Percentiles rank a stretch among this genome's conserved stretches.
Conservation (phyloP, 2,888 invertebrate species). For the Meta bourneti region DNA sequence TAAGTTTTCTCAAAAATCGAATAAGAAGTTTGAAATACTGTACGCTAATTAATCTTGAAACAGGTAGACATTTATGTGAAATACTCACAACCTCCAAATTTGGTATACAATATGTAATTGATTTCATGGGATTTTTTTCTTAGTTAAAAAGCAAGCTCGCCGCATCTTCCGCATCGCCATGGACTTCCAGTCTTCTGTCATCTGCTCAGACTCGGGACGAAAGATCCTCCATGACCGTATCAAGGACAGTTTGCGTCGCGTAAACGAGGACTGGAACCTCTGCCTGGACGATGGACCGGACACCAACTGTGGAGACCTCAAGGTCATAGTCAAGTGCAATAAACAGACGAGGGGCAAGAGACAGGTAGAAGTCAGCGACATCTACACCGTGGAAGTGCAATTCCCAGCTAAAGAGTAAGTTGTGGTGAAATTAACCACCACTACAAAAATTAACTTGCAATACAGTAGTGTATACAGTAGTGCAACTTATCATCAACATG, state of each 20-base stretch:
- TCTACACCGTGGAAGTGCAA: constrained; percentile 90
- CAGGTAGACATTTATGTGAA: no score
- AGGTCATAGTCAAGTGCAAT: constrained; percentile 92
- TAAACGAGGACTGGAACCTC: constrained; percentile 98
- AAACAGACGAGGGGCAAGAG: constrained; percentile 84
- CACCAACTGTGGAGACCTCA: constrained; percentile 83
- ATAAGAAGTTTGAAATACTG: no score
- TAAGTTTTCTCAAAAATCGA: no score
- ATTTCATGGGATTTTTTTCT: constrained; percentile 78
- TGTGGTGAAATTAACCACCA: neutral
- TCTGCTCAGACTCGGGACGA: constrained; percentile 97
- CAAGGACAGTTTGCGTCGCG: constrained; percentile 91
- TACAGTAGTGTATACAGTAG: no score
- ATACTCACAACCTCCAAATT: neutral
- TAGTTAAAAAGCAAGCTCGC: constrained; percentile 92
- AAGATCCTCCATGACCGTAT: constrained; percentile 94
- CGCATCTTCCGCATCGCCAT: constrained; percentile 95
- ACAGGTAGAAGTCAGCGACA: constrained; percentile 85
- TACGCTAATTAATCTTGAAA: no score
- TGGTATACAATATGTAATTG: neutral
- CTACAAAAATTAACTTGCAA: no score
- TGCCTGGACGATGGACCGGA: constrained; percentile 89
- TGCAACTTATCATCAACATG: no score
- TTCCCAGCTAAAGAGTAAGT: constrained; percentile 93
- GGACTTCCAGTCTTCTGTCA: constrained; percentile 97